Percentiles rank a stretch among this genome's conserved stretches.
Evolutionary conservation across 2,113 vertebrate genomes (phyloP).

Genomic region (Notechis scutatus): DNA sequence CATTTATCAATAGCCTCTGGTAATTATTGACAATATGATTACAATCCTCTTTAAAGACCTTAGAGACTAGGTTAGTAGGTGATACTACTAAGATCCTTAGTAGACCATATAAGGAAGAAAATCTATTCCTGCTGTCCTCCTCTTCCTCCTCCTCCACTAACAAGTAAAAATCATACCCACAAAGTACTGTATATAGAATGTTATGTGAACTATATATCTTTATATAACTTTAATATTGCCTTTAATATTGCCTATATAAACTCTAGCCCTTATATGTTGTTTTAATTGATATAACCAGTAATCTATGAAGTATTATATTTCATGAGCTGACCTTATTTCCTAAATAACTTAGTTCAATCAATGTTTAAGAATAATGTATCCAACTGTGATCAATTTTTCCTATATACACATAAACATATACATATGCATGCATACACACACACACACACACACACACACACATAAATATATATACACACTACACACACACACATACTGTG

Average conservation of each 20-base stretch:
- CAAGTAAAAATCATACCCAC: neutral
- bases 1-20: neutral
- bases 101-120: rapidly evolving
- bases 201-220: neutral
- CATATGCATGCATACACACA: too few relatives aligned
- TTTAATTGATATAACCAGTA: neutral
- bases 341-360: neutral
- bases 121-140: neutral
- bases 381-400: neutral
- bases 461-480: too few relatives aligned
- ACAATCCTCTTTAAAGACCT: neutral
- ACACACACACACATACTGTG: neutral
- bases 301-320: neutral
- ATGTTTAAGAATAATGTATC: neutral
- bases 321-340: neutral
- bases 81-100: neutral
- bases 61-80: too few relatives aligned
- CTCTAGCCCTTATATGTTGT: neutral
- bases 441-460: too few relatives aligned
- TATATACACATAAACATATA: too few relatives aligned
- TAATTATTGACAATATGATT: neutral
- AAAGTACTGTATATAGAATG: neutral
- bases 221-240: neutral
- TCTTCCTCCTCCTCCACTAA: neutral
- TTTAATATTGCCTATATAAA: neutral